A percentile compares a stretch with the other conserved stretches of the same genome.
Evolutionary conservation across 2,113 vertebrate genomes (phyloP).

Genomic region (Caranx ignobilis): DNA sequence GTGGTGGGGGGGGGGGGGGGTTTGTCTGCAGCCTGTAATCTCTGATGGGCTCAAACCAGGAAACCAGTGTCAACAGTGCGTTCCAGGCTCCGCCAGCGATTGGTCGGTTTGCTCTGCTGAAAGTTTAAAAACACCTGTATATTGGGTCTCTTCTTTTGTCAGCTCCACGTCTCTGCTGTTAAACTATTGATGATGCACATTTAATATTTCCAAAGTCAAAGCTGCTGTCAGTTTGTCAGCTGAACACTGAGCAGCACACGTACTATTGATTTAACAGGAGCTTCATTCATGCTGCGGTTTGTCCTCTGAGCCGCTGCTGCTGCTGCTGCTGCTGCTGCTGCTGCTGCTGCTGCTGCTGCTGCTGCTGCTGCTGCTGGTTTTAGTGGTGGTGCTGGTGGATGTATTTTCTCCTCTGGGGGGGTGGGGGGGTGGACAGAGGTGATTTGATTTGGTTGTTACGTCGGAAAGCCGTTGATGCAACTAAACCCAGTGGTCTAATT

Average conservation of each 20-base stretch:
- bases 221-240: constrained; percentile 9
- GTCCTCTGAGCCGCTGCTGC: no score
- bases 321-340: not conserved
- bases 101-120: not conserved
- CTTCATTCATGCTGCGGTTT: not conserved
- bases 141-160: no score
- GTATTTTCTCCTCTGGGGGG: not conserved
- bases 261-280: not conserved
- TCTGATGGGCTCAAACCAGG: not conserved
- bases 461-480: constrained; percentile 66
- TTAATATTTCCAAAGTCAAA: constrained; percentile 46
- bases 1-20: no score
- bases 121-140: no score
- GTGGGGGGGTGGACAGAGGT: constrained; percentile 44
- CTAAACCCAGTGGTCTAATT: constrained; percentile 80
- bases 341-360: not conserved
- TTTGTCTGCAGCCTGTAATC: not conserved
- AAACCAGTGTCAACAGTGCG: not conserved
- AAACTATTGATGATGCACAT: constrained; percentile 55
- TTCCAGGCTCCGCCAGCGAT: constrained; percentile 24
- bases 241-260: constrained; percentile 5
- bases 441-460: constrained; percentile 76
- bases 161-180: not conserved
- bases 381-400: not conserved
- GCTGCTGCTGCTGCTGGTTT: not conserved